These are phyloP conservation scores for Valencia hispanica DNA, from an alignment of 2,797 vertebrate species.

Conservation along the genomic window DNA sequence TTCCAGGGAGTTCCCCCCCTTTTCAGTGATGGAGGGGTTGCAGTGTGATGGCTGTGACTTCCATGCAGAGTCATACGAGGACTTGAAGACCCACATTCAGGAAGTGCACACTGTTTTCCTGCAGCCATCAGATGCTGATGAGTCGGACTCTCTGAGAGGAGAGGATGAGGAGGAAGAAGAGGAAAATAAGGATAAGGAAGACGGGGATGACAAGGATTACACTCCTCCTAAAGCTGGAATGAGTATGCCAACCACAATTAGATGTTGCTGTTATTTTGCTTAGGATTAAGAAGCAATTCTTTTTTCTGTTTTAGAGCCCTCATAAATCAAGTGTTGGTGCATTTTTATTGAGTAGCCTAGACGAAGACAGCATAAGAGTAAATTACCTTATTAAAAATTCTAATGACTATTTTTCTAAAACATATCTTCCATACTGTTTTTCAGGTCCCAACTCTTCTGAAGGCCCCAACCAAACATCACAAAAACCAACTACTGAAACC, in stretches of 20 bases:
- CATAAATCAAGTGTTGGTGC: conserved; percentile 5
- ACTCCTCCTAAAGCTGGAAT: conserved; percentile 69
- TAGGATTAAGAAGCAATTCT: conserved; percentile 40
- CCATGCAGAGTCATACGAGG: conserved; percentile 94
- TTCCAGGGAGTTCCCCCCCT: conserved; percentile 82
- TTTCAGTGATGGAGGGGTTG: conserved; percentile 93
- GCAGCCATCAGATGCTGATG: conserved; percentile 94
- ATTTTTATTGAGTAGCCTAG: conserved; percentile 12
- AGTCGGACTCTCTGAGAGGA: conserved; percentile 88
- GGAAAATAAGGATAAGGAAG: conserved; percentile 61
- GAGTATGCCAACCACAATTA: conserved; percentile 63
- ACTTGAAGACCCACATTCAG: conserved; percentile 97
- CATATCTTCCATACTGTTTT: conserved; percentile 55
- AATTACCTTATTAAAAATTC: conserved; percentile 7
- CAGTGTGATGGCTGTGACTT: conserved; percentile 99
- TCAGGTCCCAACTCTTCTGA: conserved; percentile 87
- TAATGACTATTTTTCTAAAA: conserved; percentile 1
- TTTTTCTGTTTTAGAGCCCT: conserved; percentile 17
- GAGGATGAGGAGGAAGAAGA: conserved; percentile 84
- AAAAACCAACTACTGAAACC: conserved; percentile 83
- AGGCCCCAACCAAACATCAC: conserved; percentile 83
- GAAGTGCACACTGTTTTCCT: conserved; percentile 98
- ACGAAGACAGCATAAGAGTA: background rate
- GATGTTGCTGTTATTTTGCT: conserved; percentile 50
- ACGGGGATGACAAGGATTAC: conserved; percentile 67